Evolutionary conservation across 2,113 vertebrate species (phyloP).

Genomic region (Anthoscopus minutus): DNA sequence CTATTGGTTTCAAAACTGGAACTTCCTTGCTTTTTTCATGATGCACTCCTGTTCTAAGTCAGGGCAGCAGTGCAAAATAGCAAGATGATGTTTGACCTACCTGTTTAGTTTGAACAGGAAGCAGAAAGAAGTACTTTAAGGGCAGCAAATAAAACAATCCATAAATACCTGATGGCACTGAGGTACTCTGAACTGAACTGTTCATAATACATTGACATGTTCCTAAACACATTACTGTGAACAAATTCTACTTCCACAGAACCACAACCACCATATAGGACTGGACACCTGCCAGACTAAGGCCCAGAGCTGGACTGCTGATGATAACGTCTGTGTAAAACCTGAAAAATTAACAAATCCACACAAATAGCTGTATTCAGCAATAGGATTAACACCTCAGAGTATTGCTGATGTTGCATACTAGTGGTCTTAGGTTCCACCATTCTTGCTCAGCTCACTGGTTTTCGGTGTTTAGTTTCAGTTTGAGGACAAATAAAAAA

Average conservation of each 20-base stretch:
- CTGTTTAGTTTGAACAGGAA: background rate
- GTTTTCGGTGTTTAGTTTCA: background rate
- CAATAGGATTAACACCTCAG: background rate
- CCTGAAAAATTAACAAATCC: background rate
- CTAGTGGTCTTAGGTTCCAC: background rate
- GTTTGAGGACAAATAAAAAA: background rate
- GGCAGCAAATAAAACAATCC: background rate
- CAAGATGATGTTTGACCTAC: background rate
- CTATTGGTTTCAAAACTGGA: background rate
- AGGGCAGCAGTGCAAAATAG: background rate
- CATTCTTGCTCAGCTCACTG: background rate
- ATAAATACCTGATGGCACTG: background rate
- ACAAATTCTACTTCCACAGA: background rate
- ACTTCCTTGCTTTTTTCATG: background rate
- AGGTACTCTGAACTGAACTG: background rate
- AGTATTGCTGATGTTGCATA: background rate
- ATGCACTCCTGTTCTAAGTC: background rate
- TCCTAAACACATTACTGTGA: background rate
- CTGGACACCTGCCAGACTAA: background rate
- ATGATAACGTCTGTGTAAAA: background rate
- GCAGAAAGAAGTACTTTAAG: background rate
- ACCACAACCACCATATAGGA: accelerated
- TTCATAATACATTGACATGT: background rate
- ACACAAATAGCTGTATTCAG: background rate
- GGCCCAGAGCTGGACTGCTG: background rate